phyloP scores from a whole-genome alignment of 2,113 vertebrate species.

The Thalassoma bifasciatum region DNA sequence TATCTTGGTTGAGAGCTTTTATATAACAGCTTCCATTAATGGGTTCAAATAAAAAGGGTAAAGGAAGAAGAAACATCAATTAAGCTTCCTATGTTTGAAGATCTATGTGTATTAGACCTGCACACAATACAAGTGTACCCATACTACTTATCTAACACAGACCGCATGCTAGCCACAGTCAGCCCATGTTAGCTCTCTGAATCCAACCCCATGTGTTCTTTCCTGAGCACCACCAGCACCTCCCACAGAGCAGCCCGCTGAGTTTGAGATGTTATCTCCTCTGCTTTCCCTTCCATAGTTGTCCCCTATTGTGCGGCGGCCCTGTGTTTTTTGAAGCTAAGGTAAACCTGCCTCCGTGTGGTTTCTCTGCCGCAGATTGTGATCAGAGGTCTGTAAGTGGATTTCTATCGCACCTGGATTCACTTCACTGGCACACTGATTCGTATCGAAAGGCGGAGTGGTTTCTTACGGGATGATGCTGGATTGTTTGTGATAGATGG shows the following conservation, averaged over 20 bases:
- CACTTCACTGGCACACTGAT: conserved; percentile 74
- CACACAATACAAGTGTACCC: background rate
- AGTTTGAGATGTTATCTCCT: conserved; percentile 72
- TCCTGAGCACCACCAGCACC: conserved; percentile 38
- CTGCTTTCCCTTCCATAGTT: conserved; percentile 49
- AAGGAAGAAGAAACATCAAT: conserved; percentile 4
- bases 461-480: conserved; percentile 37
- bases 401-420: conserved; percentile 75
- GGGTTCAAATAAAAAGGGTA: background rate
- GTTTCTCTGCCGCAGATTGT: conserved; percentile 61
- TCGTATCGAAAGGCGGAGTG: conserved; percentile 50
- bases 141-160: conserved; percentile 26
- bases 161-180: conserved; percentile 57
- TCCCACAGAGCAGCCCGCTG: conserved; percentile 50
- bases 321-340: conserved; percentile 57
- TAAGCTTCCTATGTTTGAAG: background rate
- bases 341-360: conserved; percentile 55
- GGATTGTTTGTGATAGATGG: conserved; percentile 15
- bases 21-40: conserved; percentile 10
- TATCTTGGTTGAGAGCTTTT: background rate
- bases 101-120: conserved; percentile 12
- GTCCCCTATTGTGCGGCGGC: conserved; percentile 58
- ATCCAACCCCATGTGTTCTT: conserved; percentile 51
- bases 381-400: conserved; percentile 74
- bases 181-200: conserved; percentile 51